Base-by-base conservation (phyloP, 2,113 vertebrate species). In the Ochotona princeps region DNA sequence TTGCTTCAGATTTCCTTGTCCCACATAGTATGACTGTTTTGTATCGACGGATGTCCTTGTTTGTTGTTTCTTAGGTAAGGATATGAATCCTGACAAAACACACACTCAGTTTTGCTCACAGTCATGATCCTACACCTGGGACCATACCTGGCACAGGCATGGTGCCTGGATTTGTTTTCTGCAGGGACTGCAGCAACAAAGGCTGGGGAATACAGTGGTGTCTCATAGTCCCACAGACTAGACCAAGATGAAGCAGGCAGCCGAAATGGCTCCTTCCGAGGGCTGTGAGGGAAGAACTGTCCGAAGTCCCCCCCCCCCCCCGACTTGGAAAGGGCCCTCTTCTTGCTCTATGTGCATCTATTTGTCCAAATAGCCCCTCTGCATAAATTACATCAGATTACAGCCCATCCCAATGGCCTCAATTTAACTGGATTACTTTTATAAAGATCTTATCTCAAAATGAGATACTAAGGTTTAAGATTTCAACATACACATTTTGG, bases 351-450 rank as follows among this genome's bases (percentile, higher is more conserved):
- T n/a, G 7, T 54, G 28, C 54, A 18, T 47, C 69, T 84, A n/a
- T 54, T 28, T 85, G 61, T 51, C 47, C 88, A 91, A 70, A 89
- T 57, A 44, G 14, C 18, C 35, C 49, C 74, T 69, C 79, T 85
- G 13, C 49, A 47, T 35, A 30, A 73, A 21, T 73, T 1, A 4
- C n/a, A 47, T 1, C 30, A 14, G 21, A 5, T 75, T 70, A 38
- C 72, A 25, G 7, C 17, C 25, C 17, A 60, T 25, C 20, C n/a
- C 70, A 70, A 75, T 38, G 63, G 84, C 23, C 10, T 84, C 28
- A 72, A 13, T 90, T 95, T 72, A 76, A 76, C 23, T 47, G 66
- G 61, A 76, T 92, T 82, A 74, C 28, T 30, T 90, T 81, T 87
- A 18, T 35, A 82, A 61, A 14, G 25, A 54, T 2, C 54, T 25